A percentile compares a stretch with the other conserved stretches of the same genome.
phyloP scores from a whole-genome alignment of 37 sponge, comb jelly and placozoan genomes.

The Axinella damicornis region DNA sequence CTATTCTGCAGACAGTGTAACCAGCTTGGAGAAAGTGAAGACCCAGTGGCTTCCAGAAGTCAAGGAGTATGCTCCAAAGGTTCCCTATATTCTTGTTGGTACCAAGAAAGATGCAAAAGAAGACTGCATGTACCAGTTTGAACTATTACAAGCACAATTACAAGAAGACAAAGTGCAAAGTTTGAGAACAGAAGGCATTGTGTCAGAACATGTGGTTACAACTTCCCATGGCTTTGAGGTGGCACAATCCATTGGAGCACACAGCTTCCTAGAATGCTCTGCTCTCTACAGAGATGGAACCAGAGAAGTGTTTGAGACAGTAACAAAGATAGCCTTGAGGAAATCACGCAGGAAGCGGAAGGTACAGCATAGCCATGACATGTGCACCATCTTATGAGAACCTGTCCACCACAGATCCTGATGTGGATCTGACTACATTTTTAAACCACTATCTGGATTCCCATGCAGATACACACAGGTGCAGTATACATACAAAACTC shows the following conservation, averaged over 20 bases:
- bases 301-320: constrained; percentile 53
- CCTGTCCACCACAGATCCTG: too few relatives aligned
- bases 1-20: constrained; percentile 31
- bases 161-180: too few relatives aligned
- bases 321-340: constrained; percentile 33
- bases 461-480: too few relatives aligned
- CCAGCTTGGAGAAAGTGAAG: constrained; percentile 16
- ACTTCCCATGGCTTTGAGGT: constrained; percentile 6
- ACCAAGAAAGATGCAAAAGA: constrained; percentile 54
- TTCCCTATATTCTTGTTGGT: constrained; percentile 55
- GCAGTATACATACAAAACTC: too few relatives aligned
- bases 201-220: background rate
- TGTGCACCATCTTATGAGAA: background rate
- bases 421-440: too few relatives aligned
- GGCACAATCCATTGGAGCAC: constrained; percentile 35
- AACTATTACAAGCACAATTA: background rate
- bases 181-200: too few relatives aligned
- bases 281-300: constrained; percentile 47
- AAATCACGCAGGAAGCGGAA: constrained; percentile 31
- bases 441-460: too few relatives aligned
- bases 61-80: background rate
- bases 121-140: background rate
- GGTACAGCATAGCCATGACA: background rate
- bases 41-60: constrained; percentile 51
- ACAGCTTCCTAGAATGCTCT: constrained; percentile 47